These are phyloP conservation scores for Gryon sp. DNA, from an alignment of 1,140 invertebrate species.

Conservation along the genomic window DNA sequence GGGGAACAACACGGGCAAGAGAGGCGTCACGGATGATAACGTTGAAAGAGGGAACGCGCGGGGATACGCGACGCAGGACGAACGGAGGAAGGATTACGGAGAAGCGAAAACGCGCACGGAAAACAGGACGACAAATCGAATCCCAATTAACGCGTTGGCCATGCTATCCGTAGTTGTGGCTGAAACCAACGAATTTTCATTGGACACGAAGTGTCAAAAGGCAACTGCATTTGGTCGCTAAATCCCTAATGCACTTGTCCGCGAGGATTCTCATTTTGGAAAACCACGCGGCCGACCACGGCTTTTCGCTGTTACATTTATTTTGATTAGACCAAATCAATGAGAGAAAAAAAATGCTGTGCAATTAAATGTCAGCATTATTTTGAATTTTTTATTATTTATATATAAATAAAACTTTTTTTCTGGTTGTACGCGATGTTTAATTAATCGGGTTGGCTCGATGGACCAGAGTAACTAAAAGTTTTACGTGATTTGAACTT, in stretches of 20 bases:
- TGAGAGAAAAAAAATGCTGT: constrained; percentile 25
- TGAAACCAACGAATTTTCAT: constrained; percentile 62
- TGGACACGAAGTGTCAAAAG: constrained; percentile 63
- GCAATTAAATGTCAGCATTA: neutral
- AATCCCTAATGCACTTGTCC: constrained; percentile 64
- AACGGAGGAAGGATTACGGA: constrained; percentile 23
- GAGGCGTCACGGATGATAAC: constrained; percentile 3
- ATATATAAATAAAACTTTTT: no score
- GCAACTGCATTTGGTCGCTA: constrained; percentile 61
- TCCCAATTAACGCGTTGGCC: constrained; percentile 61
- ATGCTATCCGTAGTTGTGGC: constrained; percentile 55
- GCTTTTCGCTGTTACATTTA: constrained; percentile 44
- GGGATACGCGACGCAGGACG: neutral
- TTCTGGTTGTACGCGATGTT: no score
- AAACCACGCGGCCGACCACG: constrained; percentile 53
- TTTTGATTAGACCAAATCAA: constrained; percentile 47
- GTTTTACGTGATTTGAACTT: no score
- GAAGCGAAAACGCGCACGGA: constrained; percentile 36
- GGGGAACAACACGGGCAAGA: neutral
- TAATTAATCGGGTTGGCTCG: no score
- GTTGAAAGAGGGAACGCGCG: no score
- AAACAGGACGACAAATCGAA: constrained; percentile 55
- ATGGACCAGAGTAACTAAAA: no score
- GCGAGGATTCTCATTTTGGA: constrained; percentile 56
- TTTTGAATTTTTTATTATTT: no score